A percentile compares a stretch with the other conserved stretches of the same genome.
These are phyloP conservation scores for Sterna hirundo DNA, from an alignment of 2,113 vertebrate genomes.

Conservation along the genomic window DNA sequence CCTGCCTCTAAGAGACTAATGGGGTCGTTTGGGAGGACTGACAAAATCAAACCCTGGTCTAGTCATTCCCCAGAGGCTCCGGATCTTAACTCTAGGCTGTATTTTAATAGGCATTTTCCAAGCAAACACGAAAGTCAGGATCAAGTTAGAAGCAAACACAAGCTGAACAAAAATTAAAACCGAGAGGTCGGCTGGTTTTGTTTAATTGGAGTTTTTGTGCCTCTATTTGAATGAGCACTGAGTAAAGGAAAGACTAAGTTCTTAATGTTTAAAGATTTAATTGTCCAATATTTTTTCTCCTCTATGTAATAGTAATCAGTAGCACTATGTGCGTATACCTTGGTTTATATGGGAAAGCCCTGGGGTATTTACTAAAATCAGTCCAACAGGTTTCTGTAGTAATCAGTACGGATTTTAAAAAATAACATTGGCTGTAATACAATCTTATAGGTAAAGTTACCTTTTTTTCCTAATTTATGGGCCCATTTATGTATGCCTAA, in stretches of 20 bases:
- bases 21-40: background rate
- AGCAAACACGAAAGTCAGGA: background rate
- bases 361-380: background rate
- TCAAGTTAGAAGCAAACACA: background rate
- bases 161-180: background rate
- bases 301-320: background rate
- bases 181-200: background rate
- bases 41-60: background rate
- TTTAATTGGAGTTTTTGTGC: background rate
- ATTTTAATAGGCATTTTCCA: background rate
- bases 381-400: background rate
- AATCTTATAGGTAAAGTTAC: background rate
- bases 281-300: background rate
- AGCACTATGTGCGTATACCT: background rate
- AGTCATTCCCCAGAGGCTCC: background rate
- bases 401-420: background rate
- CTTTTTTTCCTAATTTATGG: background rate
- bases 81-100: background rate
- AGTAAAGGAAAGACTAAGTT: background rate
- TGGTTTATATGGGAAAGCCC: background rate
- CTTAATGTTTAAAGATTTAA: background rate
- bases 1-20: background rate
- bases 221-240: background rate
- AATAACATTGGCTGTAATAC: background rate
- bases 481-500: background rate